Conservation (phyloP, 1,140 invertebrate species). For the Reticulitermes speratus region DNA sequence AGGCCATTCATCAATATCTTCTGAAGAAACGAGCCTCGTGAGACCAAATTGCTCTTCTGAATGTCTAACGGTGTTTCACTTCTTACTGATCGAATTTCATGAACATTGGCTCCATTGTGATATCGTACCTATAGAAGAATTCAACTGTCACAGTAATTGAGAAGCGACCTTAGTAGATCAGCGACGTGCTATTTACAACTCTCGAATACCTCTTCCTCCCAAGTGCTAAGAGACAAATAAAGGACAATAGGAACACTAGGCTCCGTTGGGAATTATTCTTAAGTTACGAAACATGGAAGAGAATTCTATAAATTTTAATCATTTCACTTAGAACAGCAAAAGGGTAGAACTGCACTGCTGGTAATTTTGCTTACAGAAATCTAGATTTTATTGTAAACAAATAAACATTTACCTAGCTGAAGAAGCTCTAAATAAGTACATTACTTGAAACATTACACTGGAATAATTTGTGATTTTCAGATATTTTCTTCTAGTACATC, state of each 20-base stretch:
- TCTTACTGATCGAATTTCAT: background rate
- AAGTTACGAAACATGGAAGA: background rate
- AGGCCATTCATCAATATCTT: background rate
- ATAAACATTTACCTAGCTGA: too few relatives aligned
- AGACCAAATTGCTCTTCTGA: background rate
- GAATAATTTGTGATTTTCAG: too few relatives aligned
- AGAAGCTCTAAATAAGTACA: too few relatives aligned
- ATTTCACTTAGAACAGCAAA: background rate
- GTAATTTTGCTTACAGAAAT: background rate
- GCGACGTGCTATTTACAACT: background rate
- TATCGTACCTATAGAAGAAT: background rate
- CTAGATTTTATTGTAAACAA: too few relatives aligned
- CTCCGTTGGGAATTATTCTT: background rate
- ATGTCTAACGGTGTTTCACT: background rate
- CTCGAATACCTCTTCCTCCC: background rate
- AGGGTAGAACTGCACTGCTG: background rate
- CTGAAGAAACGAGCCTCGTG: background rate
- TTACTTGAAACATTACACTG: too few relatives aligned
- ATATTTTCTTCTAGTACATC: too few relatives aligned
- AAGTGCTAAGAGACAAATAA: too few relatives aligned
- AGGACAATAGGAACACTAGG: background rate
- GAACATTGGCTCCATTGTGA: background rate
- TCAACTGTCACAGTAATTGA: background rate
- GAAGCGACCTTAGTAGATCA: background rate
- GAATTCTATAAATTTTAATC: background rate